phyloP scores from a whole-genome alignment of 1,140 invertebrate genomes.

The Marisa cornuarietis region DNA sequence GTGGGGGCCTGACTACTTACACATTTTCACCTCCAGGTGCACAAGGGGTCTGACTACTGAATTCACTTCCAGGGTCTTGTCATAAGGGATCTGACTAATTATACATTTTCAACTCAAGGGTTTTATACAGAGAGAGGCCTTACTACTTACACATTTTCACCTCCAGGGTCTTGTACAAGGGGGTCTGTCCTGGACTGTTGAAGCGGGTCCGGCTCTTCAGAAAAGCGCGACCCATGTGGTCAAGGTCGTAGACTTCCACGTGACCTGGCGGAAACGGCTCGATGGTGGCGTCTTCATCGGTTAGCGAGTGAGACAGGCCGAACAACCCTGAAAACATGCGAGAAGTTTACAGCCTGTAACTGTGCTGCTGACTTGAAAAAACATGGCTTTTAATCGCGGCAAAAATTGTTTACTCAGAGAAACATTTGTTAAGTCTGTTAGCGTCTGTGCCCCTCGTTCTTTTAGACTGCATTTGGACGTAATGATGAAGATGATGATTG shows the following conservation, averaged over 20 bases:
- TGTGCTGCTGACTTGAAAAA: too few relatives aligned
- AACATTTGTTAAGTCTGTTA: too few relatives aligned
- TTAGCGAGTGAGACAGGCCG: slow-evolving; percentile 38
- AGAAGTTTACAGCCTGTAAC: too few relatives aligned
- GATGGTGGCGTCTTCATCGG: slow-evolving; percentile 36
- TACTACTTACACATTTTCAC: slow-evolving; percentile 7
- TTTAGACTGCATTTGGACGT: too few relatives aligned
- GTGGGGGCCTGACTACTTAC: too few relatives aligned
- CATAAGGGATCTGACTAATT: slow-evolving; percentile 37
- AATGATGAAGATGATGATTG: too few relatives aligned
- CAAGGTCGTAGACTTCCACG: slow-evolving; percentile 52
- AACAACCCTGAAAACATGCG: slow-evolving; percentile 44
- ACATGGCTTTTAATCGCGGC: too few relatives aligned
- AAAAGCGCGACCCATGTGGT: slow-evolving; percentile 39
- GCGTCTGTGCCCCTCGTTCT: too few relatives aligned
- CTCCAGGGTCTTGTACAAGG: slow-evolving; percentile 46
- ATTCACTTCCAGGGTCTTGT: slow-evolving; percentile 39
- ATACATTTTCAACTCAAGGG: slow-evolving; percentile 7
- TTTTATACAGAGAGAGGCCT: slow-evolving; percentile 47
- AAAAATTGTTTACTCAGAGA: too few relatives aligned
- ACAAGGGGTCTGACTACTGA: too few relatives aligned
- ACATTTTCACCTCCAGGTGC: too few relatives aligned
- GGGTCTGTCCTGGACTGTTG: slow-evolving; percentile 49
- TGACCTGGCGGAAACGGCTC: slow-evolving; percentile 49
- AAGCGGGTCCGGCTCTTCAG: slow-evolving; percentile 44